Conservation (phyloP, 2,113 vertebrate species). For the Nettapus auritus region DNA sequence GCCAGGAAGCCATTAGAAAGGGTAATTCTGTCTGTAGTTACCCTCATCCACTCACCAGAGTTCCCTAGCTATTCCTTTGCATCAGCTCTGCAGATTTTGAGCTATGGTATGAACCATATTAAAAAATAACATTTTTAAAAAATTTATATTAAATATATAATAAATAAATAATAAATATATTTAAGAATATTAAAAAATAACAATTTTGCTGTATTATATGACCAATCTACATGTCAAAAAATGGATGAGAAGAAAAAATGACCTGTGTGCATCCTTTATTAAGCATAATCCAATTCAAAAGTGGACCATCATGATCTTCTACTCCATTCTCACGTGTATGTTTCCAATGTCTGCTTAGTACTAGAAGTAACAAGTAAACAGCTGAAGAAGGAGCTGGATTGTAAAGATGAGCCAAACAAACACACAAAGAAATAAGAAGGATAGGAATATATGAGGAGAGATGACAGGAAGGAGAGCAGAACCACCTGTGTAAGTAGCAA, state of each 20-base stretch:
- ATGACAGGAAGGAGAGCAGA: slow-evolving; percentile 5
- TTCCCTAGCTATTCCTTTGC: not conserved
- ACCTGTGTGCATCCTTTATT: not conserved
- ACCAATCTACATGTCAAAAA: not conserved
- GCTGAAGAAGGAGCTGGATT: not conserved
- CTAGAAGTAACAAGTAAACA: not conserved
- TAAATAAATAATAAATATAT: too few species aligned
- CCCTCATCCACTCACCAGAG: not conserved
- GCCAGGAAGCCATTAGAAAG: not conserved
- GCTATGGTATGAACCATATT: not conserved
- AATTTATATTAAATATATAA: too few species aligned
- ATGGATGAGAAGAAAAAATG: not conserved
- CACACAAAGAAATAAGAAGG: not conserved
- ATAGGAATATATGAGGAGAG: not conserved
- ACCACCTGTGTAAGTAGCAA: not conserved
- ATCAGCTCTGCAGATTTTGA: not conserved
- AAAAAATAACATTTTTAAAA: too few species aligned
- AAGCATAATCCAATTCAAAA: not conserved
- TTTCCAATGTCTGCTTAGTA: not conserved
- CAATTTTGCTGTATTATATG: not conserved
- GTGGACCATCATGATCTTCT: not conserved
- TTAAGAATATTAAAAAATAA: not conserved
- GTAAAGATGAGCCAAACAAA: not conserved
- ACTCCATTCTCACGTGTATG: not conserved
- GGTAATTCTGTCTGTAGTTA: not conserved